Percentiles rank a stretch among this genome's conserved stretches.
These are phyloP conservation scores for Magallana ariakensis DNA, from an alignment of 1,140 invertebrate species.

Conservation along the genomic window DNA sequence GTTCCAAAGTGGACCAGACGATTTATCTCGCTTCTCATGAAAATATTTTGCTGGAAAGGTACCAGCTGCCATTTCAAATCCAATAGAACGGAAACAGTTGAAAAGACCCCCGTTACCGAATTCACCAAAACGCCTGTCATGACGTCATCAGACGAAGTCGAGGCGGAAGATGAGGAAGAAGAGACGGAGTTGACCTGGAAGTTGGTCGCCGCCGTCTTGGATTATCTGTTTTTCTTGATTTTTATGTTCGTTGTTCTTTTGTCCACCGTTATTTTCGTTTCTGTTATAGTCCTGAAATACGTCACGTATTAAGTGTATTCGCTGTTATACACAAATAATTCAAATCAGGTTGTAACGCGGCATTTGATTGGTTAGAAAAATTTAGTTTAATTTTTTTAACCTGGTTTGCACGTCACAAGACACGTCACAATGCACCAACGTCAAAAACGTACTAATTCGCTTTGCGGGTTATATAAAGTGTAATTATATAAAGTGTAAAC, in stretches of 20 bases:
- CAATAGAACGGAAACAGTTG: neutral
- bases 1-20: constrained; percentile 44
- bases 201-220: constrained; percentile 36
- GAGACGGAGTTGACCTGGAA: constrained; percentile 30
- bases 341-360: too few species aligned
- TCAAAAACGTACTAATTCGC: too few species aligned
- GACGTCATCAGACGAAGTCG: neutral
- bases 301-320: neutral
- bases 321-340: too few species aligned
- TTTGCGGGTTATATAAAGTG: too few species aligned
- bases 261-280: constrained; percentile 21
- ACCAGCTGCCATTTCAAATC: constrained; percentile 5
- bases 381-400: too few species aligned
- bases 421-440: too few species aligned
- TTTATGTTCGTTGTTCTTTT: constrained; percentile 37
- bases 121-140: neutral
- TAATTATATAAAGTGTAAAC: too few species aligned
- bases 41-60: constrained; percentile 29
- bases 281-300: constrained; percentile 13
- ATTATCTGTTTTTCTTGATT: constrained; percentile 47
- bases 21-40: constrained; percentile 14
- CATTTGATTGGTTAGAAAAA: too few species aligned
- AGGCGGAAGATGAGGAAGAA: neutral
- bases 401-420: too few species aligned
- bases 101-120: neutral